Evolutionary conservation across 1,140 invertebrate species (phyloP).

Genomic region (Drosophila persimilis): DNA sequence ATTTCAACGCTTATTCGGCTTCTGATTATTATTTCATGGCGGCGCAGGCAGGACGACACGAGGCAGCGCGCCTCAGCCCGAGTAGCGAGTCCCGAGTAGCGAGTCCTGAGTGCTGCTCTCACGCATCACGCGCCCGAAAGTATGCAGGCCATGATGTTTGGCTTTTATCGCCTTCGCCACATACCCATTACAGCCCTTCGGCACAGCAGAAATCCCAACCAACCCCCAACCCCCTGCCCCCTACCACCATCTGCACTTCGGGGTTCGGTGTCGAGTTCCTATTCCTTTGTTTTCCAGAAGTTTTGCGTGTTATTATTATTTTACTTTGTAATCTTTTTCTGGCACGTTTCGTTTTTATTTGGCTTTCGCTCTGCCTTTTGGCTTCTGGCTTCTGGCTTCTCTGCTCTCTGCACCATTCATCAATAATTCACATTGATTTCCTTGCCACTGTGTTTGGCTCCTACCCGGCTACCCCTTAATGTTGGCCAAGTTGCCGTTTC

Average conservation of each 20-base stretch:
- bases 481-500: constrained; percentile 41
- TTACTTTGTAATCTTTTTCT: constrained; percentile 62
- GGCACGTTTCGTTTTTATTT: constrained; percentile 65
- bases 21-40: constrained; percentile 81
- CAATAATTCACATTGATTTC: constrained; percentile 81
- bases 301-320: constrained; percentile 73
- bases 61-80: background rate
- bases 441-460: constrained; percentile 8
- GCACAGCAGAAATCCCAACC: constrained; percentile 1
- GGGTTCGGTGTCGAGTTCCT: constrained; percentile 5
- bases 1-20: constrained; percentile 78
- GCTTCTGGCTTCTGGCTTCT: constrained; percentile 2
- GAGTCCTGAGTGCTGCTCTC: constrained; percentile 45
- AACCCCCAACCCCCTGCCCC: too few species aligned
- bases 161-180: constrained; percentile 65
- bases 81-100: background rate
- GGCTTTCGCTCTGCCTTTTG: constrained; percentile 19
- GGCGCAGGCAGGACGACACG: constrained; percentile 3
- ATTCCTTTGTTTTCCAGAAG: constrained; percentile 22
- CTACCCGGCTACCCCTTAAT: constrained; percentile 3
- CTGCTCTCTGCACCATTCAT: constrained; percentile 67
- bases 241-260: background rate
- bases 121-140: constrained; percentile 71
- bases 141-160: constrained; percentile 76
- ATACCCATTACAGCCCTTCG: constrained; percentile 20